Evolutionary conservation across 2,797 vertebrate species (phyloP), one percentile per base, ranked within the genome.

Genomic region (Intellagama lesueurii): DNA sequence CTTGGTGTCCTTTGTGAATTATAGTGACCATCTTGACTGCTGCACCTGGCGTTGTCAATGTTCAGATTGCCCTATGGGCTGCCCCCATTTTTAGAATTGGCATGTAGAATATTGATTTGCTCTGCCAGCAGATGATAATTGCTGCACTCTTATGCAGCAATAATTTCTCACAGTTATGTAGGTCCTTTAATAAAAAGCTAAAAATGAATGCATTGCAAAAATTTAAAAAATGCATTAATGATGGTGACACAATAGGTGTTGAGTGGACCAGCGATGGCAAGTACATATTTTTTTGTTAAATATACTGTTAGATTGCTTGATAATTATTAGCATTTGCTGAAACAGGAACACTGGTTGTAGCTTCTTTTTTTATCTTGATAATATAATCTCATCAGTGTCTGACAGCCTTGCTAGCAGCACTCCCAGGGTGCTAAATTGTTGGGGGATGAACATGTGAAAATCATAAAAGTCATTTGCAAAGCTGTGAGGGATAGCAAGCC

Each of bases 381-480:
- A 70, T 82, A 81, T 77, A 49, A 64, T 66, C 30, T 82, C 88
- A 90, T 83, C 66, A 83, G 81, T 70, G 66, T 28, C 66, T 72
- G 85, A 83, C 75, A 87, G 75, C n/a, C 30, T 26, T 32, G 19
- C 66, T 73, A 84, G 49, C 35, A 64, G 70, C 68, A 8, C 72
- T 60, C 68, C 77, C 49, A 26, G 56, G 60, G 84, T 44, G 73
- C 28, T 85, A 68, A 5, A 76, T 86, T 44, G 22, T 75, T 84
- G 60, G 30, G 24, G 72, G 47, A 35, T 5, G 73, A 86, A 83
- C 30, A 81, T 19, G 56, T 32, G 72, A 77, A 88, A 69, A 85
- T 75, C 17, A 56, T 77, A 81, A 35, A 84, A 87, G 78, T 64
- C 70, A 81, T 26, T 88, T 82, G 64, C 30, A 77, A 86, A 35